These are phyloP conservation scores for Ectemnius continuus DNA, from an alignment of 2,888 invertebrate genomes.

Conservation along the genomic window DNA sequence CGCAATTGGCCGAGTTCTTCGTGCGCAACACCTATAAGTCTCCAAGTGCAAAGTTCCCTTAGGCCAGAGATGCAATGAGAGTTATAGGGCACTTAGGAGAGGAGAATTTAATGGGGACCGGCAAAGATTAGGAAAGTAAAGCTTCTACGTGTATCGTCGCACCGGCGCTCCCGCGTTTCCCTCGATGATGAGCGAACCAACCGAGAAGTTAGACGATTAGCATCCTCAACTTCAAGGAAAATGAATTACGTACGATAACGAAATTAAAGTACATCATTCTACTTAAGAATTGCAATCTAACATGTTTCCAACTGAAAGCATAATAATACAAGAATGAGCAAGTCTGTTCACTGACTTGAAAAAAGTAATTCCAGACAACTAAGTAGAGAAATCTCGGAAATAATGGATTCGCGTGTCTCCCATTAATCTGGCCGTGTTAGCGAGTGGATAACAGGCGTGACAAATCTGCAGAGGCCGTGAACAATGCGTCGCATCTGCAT, in stretches of 20 bases:
- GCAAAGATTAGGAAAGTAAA: constrained; percentile 1
- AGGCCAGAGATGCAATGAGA: not conserved
- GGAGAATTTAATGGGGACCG: constrained; percentile 1
- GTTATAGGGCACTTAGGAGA: not conserved
- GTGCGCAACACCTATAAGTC: not conserved
- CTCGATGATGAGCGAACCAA: not conserved
- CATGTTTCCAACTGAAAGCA: constrained; percentile 21
- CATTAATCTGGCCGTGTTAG: too few relatives aligned
- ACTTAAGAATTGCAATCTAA: constrained; percentile 21
- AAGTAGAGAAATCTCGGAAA: not conserved
- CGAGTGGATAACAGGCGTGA: too few relatives aligned
- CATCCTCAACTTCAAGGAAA: not conserved
- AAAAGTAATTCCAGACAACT: constrained; percentile 27
- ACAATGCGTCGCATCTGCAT: not conserved
- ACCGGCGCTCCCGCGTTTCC: not conserved
- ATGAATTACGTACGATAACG: constrained; percentile 16
- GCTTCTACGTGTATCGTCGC: constrained; percentile 3
- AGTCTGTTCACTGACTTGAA: constrained; percentile 6
- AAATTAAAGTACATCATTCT: not conserved
- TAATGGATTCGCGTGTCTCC: too few relatives aligned
- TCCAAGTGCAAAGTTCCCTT: not conserved
- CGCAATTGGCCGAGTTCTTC: constrained; percentile 1
- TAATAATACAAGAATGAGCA: too few relatives aligned
- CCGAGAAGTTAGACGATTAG: not conserved
- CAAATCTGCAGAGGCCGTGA: too few relatives aligned